phyloP scores from a whole-genome alignment of 1,140 invertebrate genomes.

The Cephus cinctus region DNA sequence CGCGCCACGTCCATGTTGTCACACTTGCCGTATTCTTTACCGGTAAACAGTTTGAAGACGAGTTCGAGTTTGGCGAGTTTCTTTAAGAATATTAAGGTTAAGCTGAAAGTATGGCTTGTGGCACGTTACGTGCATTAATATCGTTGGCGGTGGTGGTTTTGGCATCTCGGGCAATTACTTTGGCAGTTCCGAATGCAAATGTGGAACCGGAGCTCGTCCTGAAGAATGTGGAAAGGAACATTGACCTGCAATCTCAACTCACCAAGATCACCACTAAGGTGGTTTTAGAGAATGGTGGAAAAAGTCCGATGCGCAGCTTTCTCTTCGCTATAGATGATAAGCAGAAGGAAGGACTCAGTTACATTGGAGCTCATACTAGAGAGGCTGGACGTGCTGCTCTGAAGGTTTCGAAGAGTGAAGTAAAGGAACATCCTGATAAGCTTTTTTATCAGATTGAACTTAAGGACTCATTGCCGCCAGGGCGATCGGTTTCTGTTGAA shows the following conservation, averaged over 20 bases:
- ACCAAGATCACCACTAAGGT: conserved; percentile 80
- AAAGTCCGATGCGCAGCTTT: conserved; percentile 64
- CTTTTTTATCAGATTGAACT: conserved; percentile 64
- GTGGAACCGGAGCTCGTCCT: conserved; percentile 62
- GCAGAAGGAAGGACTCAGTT: conserved; percentile 68
- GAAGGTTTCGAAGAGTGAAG: conserved; percentile 58
- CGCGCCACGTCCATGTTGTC: not conserved
- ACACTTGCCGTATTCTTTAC: not conserved
- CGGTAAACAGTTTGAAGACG: too few species aligned
- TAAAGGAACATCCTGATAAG: conserved; percentile 55
- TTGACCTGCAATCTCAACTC: conserved; percentile 86
- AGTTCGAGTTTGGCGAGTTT: too few species aligned
- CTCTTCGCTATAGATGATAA: conserved; percentile 69
- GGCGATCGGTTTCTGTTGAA: conserved; percentile 62
- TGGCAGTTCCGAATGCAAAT: not conserved
- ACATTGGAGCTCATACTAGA: conserved; percentile 64
- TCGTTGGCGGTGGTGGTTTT: not conserved
- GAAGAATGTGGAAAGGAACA: conserved; percentile 79
- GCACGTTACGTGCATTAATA: not conserved
- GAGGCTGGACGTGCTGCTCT: conserved; percentile 66
- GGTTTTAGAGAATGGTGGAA: conserved; percentile 78
- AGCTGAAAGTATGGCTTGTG: not conserved
- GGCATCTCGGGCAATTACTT: not conserved
- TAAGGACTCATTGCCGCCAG: conserved; percentile 61
- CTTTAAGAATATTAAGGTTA: not conserved